Evolutionary conservation across 2,797 vertebrate genomes (phyloP), one percentile per base, ranked within the genome.

Genomic region (Pantherophis alleghaniensis): DNA sequence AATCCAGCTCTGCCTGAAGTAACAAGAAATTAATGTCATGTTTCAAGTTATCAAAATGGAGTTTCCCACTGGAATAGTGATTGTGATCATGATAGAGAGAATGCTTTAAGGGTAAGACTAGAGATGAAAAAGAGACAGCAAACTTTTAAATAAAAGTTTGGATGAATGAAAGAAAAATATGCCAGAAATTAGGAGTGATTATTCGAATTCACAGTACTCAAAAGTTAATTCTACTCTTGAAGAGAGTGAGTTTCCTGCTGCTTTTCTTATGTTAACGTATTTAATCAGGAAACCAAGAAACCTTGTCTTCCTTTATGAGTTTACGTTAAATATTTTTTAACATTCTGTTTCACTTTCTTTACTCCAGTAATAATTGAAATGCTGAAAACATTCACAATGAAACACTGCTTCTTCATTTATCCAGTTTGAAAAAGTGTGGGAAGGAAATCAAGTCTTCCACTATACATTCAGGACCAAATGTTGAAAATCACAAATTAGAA

Each of bases 251-350:
- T 63, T 86, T 63, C 57, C 51, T 53, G 63, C 4, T 24, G 90
- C 16, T 86, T 91, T 69, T 93, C 63, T 47, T 47, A 37, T 22
- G 69, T 89, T 89, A 74, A 57, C 51, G 66, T 74, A 89, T 89
- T 28, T 91, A 91, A 91, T 93, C 66, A 93, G 51, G 69, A 83
- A 93, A 91, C 42, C 59, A 89, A 91, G 32, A 47, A 42, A 56
- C 88, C 69, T 56, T 89, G 51, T 55, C 32, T 89, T 42, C 18
- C 22, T 53, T 86, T 89, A 63, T 61, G 32, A 86, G 16, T 89
- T 74, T 89, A 24, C 4, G 22, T 53, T 56, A 61, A 86, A 91
- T 32, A 91, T 91, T 86, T 86, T 87, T 12, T 89, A 5, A 47
- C 51, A 47, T 89, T 88, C 61, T 53, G 53, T 37, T 91, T 93